Conservation (phyloP, 2,888 invertebrate species). For the Osmoderma eremita region DNA sequence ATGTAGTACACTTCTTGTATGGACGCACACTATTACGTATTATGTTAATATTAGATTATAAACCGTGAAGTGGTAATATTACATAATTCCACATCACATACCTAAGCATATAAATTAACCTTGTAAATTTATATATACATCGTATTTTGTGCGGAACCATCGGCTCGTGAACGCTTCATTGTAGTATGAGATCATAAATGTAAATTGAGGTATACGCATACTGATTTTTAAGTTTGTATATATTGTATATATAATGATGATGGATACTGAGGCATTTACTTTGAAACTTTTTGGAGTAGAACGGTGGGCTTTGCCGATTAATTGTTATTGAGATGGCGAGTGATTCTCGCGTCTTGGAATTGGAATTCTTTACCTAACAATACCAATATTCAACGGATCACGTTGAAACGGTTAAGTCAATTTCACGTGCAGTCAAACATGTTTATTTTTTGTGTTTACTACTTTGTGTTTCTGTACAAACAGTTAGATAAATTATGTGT, state of each 20-base stretch:
- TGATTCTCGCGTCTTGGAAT: background rate
- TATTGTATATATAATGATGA: no score
- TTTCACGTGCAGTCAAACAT: no score
- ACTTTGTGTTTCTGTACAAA: no score
- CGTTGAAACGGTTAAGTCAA: no score
- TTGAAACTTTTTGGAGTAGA: no score
- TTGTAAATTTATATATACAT: conserved; percentile 22
- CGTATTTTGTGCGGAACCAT: background rate
- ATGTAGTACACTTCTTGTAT: no score
- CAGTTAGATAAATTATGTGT: no score
- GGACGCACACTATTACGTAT: no score
- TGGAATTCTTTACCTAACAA: no score
- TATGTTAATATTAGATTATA: no score
- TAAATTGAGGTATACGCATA: conserved; percentile 14
- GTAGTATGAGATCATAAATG: conserved; percentile 34
- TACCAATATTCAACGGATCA: no score
- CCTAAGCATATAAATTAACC: conserved; percentile 31
- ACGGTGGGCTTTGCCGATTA: background rate
- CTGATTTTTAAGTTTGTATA: conserved; percentile 4
- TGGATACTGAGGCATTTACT: background rate
- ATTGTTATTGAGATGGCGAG: background rate
- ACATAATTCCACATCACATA: conserved; percentile 3
- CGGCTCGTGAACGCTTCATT: conserved; percentile 9
- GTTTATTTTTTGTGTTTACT: no score
- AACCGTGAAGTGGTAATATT: conserved; percentile 4